phyloP scores from a whole-genome alignment of 1,140 invertebrate genomes.

The Diorhabda sublineata region DNA sequence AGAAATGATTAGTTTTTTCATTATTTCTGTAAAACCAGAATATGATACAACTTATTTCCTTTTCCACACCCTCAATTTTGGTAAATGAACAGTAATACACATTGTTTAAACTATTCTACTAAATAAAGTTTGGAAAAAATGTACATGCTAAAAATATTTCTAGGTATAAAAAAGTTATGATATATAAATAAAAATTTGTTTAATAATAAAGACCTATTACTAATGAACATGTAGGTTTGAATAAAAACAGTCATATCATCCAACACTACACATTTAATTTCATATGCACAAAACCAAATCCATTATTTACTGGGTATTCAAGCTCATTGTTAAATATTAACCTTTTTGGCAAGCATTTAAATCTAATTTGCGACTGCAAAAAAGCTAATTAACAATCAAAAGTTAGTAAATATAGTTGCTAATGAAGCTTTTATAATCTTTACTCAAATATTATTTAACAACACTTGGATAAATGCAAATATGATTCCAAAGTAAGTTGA shows the following conservation, averaged over 20 bases:
- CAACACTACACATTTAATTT: not conserved
- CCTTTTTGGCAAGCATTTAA: not conserved
- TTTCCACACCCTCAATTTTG: constrained; percentile 14
- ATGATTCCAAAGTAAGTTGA: no score
- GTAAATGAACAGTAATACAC: constrained; percentile 12
- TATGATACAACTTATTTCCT: not conserved
- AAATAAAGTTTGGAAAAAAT: constrained; percentile 5
- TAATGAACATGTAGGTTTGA: constrained; percentile 2
- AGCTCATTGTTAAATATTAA: not conserved
- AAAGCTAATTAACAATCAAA: no score
- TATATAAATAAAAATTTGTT: constrained; percentile 3
- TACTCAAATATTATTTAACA: no score
- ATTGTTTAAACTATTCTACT: not conserved
- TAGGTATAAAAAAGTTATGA: constrained; percentile 3
- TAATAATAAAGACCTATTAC: not conserved
- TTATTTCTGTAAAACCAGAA: constrained; percentile 20
- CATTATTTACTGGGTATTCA: not conserved
- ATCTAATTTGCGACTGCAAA: not conserved
- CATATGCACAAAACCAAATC: not conserved
- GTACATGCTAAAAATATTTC: not conserved
- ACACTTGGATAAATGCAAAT: no score
- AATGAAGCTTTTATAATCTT: no score
- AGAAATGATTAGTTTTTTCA: not conserved
- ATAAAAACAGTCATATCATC: not conserved
- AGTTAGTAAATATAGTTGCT: no score